Percentiles rank a stretch among this genome's conserved stretches.
Conservation (phyloP, 2,888 invertebrate genomes). For the Zele albiditarsus region DNA sequence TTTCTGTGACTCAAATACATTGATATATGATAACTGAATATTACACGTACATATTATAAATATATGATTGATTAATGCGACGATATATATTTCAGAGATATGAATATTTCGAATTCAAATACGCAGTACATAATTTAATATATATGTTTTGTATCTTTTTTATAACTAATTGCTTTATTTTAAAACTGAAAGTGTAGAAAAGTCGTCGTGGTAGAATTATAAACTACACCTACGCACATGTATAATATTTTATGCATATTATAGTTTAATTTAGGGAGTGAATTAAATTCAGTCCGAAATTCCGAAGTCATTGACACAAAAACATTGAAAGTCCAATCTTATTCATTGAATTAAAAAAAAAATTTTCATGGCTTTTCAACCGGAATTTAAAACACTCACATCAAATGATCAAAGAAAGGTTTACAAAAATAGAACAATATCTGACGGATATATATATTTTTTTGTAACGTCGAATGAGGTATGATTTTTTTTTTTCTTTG, state of each 20-base stretch:
- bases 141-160: not conserved
- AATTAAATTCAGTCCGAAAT: too few relatives aligned
- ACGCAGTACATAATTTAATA: not conserved
- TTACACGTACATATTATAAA: not conserved
- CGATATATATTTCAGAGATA: not conserved
- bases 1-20: not conserved
- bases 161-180: not conserved
- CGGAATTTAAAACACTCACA: not conserved
- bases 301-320: too few relatives aligned
- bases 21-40: not conserved
- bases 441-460: slow-evolving; percentile 5
- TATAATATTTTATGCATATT: not conserved
- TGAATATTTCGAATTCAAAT: not conserved
- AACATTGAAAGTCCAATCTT: not conserved
- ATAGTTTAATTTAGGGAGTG: not conserved
- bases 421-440: slow-evolving; percentile 59
- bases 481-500: slow-evolving; percentile 11
- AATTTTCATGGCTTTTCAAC: not conserved
- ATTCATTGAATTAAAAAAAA: not conserved
- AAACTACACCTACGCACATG: not conserved
- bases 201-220: not conserved
- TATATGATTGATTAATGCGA: not conserved
- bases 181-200: not conserved
- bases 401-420: not conserved
- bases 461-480: slow-evolving; percentile 11